Conservation (phyloP, 2,113 vertebrate species). For the Ictalurus furcatus region DNA sequence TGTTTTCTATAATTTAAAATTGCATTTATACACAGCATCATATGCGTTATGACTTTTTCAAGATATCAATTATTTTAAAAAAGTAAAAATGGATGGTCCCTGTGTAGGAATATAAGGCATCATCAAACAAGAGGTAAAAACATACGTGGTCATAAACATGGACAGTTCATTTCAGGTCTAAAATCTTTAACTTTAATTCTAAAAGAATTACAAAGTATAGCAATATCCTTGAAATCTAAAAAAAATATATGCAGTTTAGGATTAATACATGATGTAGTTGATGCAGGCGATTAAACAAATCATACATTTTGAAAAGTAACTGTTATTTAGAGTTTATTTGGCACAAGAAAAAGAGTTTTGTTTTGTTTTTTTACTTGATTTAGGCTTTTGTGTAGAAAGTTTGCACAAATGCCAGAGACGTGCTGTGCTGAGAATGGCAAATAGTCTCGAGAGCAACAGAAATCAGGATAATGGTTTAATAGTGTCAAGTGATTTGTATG, state of each 20-base stretch:
- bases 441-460: not conserved
- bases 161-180: not conserved
- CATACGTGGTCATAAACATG: not conserved
- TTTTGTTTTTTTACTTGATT: not conserved
- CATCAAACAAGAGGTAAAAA: not conserved
- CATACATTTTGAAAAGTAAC: not conserved
- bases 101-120: not conserved
- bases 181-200: not conserved
- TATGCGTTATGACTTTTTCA: not conserved
- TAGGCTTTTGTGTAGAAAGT: not conserved
- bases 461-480: not conserved
- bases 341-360: no score
- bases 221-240: not conserved
- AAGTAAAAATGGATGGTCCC: not conserved
- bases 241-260: not conserved
- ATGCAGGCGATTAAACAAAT: not conserved
- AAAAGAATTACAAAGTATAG: not conserved
- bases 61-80: not conserved
- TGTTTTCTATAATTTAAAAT: not conserved
- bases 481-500: not conserved
- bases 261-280: not conserved
- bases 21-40: not conserved
- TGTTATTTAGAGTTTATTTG: not conserved
- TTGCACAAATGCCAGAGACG: not conserved
- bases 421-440: not conserved